Base-by-base conservation (phyloP, 2,113 vertebrate species). In the Euleptes europaea region DNA sequence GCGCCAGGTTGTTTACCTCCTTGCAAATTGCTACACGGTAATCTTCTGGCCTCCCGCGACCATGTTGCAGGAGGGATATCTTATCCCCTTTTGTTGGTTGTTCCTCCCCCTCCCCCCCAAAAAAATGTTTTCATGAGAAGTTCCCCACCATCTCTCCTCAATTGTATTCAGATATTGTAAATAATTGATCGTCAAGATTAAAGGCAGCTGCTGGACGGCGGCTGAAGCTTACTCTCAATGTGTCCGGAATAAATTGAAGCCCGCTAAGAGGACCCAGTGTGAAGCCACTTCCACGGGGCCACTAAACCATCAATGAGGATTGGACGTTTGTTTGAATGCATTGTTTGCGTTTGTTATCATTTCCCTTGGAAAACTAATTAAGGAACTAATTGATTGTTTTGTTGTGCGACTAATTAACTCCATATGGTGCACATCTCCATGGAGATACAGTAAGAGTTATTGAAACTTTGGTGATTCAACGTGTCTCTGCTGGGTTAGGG, bases 371-470 rank as follows among this genome's bases (percentile, higher is more conserved):
- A 97, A 97, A 97, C 96, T 96, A 96, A 97, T 97, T 96, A 97
- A 95, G 94, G 90, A 95, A 96, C 95, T 97, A 97, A 97, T 96
- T 97, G 96, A 97, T 97, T 97, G 96, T 96, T 97, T 96, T 97
- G 96, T 96, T 97, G 94, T 95, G 93, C 95, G 96, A 90, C 96
- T 97, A 96, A 97, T 97, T 96, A 96, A 97, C 96, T 97, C 96
- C 96, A 95, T 97, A 96, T 96, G 96, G 96, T 96, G 95, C 95
- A 91, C 94, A 96, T 97, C 96, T 96, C 96, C 95, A 96, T 96
- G 94, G 96, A 96, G 96, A 96, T 96, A 91, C 92, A 92, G 93
- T 93, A 94, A 95, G 96, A 97, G 94, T 96, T 97, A 97, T 94
- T 92, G 95, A 93, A 95, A 96, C 89, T 89, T 88, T 93, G 92